These are phyloP conservation scores for Sarcophaga bullata DNA, from an alignment of 1,140 invertebrate species.

Conservation along the genomic window DNA sequence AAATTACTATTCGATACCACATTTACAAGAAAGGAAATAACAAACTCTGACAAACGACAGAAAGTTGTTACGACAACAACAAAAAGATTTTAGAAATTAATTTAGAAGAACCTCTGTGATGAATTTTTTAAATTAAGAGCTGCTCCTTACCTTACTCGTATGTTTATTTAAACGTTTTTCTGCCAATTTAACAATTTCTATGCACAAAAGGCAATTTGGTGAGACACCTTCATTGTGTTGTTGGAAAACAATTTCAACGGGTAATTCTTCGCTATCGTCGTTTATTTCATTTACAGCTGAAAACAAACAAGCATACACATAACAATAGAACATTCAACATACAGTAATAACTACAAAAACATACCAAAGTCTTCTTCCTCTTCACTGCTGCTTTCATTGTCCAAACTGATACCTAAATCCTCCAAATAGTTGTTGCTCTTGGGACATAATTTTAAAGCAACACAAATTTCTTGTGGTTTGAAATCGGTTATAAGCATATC, in stretches of 20 bases:
- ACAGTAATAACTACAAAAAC: background rate
- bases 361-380: constrained; percentile 42
- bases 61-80: no score
- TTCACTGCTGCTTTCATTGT: constrained; percentile 52
- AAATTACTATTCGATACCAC: no score
- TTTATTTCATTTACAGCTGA: constrained; percentile 51
- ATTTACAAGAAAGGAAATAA: no score
- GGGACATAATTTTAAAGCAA: constrained; percentile 77
- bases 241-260: constrained; percentile 58
- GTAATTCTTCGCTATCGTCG: constrained; percentile 47
- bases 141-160: constrained; percentile 45
- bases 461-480: constrained; percentile 81
- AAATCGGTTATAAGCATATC: constrained; percentile 82
- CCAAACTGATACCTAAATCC: constrained; percentile 53
- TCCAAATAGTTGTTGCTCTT: constrained; percentile 60
- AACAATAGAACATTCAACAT: no score
- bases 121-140: background rate
- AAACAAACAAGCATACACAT: background rate
- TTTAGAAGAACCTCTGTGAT: no score
- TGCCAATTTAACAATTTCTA: constrained; percentile 55
- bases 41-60: no score
- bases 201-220: constrained; percentile 60
- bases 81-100: no score
- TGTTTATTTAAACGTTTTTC: constrained; percentile 58
- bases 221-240: constrained; percentile 44